Conservation (phyloP, 1,140 invertebrate genomes). For the Pseudomyrmex pallidus region DNA sequence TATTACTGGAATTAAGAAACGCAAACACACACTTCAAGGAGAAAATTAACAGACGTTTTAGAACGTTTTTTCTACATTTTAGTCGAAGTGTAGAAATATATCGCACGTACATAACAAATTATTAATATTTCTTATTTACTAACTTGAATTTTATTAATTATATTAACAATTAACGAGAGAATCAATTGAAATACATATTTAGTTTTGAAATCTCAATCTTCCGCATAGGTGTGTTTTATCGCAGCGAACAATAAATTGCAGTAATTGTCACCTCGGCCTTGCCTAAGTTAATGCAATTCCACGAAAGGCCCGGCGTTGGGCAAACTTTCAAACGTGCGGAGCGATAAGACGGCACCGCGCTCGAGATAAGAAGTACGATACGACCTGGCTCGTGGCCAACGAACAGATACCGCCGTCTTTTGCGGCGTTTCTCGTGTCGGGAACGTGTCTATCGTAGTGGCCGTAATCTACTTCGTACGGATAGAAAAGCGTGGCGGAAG, state of each 20-base stretch:
- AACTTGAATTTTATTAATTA: not conserved
- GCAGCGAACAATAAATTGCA: constrained; percentile 25
- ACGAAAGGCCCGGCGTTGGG: constrained; percentile 60
- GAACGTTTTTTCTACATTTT: not conserved
- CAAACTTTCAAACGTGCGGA: constrained; percentile 63
- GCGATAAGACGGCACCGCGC: constrained; percentile 62
- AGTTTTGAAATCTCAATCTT: not conserved
- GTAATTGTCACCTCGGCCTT: constrained; percentile 74
- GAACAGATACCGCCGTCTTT: constrained; percentile 23
- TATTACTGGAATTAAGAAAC: not conserved
- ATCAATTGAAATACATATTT: not conserved
- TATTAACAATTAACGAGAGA: constrained; percentile 9
- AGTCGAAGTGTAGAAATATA: not conserved
- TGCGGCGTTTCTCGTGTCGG: constrained; percentile 31
- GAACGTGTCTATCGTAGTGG: constrained; percentile 58
- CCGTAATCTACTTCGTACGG: constrained; percentile 54
- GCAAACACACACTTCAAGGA: not conserved
- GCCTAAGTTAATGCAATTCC: constrained; percentile 68
- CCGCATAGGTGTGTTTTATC: not conserved
- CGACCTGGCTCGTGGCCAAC: constrained; percentile 58
- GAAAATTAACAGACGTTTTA: not conserved
- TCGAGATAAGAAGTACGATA: constrained; percentile 68
- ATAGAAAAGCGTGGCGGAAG: constrained; percentile 35
- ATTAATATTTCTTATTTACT: constrained; percentile 4
- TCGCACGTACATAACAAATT: not conserved